A percentile compares a stretch with the other conserved stretches of the same genome.
Evolutionary conservation across 1,140 invertebrate genomes (phyloP).

Genomic region (Acarapis woodi): DNA sequence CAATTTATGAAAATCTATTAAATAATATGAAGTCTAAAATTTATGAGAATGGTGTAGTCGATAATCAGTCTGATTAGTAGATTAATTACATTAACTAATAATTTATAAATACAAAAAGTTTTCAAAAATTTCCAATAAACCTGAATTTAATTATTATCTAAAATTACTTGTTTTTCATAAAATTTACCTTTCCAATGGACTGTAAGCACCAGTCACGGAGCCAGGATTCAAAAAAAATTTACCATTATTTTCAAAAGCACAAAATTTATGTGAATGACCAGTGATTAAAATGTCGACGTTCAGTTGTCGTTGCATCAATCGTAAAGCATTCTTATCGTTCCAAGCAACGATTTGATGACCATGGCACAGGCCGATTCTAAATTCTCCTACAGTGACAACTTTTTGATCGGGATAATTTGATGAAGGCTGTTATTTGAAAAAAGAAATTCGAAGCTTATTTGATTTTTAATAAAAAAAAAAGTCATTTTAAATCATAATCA

Average conservation of each 20-base stretch:
- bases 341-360: conserved; percentile 87
- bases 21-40: too few relatives aligned
- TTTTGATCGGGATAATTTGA: conserved; percentile 92
- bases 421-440: conserved; percentile 28
- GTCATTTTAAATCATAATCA: too few relatives aligned
- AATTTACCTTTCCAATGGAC: conserved; percentile 50
- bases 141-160: not conserved
- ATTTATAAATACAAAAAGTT: conserved; percentile 3
- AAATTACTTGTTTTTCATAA: not conserved
- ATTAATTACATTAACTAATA: too few relatives aligned
- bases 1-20: too few relatives aligned
- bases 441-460: too few relatives aligned
- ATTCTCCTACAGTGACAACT: conserved; percentile 90
- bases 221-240: conserved; percentile 99
- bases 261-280: conserved; percentile 94
- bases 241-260: conserved; percentile 92
- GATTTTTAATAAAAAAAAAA: conserved; percentile 11
- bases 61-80: too few relatives aligned
- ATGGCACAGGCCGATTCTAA: conserved; percentile 86
- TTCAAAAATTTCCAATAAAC: not conserved
- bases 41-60: too few relatives aligned
- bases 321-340: conserved; percentile 73
- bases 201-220: conserved; percentile 89
- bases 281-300: conserved; percentile 97
- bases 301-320: conserved; percentile 73